Evolutionary conservation across 2,113 vertebrate species (phyloP), one percentile per base, ranked within the genome.

Genomic region (Scytalopus superciliaris): DNA sequence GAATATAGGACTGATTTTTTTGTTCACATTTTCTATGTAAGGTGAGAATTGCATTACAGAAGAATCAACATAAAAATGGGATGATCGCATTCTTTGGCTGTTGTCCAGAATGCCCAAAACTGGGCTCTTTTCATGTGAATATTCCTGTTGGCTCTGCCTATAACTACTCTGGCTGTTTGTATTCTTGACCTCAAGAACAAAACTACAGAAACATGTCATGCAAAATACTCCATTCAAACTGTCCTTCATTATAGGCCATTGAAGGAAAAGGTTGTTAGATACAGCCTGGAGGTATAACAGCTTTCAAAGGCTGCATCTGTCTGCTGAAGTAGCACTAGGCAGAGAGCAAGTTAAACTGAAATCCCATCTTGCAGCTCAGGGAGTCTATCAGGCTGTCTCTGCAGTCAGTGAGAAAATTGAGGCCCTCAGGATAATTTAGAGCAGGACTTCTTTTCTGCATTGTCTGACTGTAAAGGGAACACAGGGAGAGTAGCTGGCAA

Each of bases 121-220:
- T 37, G 30, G 10, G 7, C 21, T 85, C 7, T 52, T 79, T 94
- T 60, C 7, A 69, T 19, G 22, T 55, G 7, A 40, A 22, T 53
- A 40, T 68, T 59, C 62, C 24, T 52, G 3, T 56, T 15, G 10
- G 24, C 13, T 80, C 30, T 86, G n/a, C 25, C 21, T 75, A 14
- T 37, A 66, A 22, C 53, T 70, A 49, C 39, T 7, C 18, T 39
- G 47, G 6, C 33, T 79, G 27, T 49, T 44, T 68, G 4, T 74
- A 27, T 69, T 83, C 49, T 88, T 90, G 50, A 75, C 31, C 27
- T 88, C 35, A 76, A 64, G 57, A 80, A 23, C 8, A 76, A 50
- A 73, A 19, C 22, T 45, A 13, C 0, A 0, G 23, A 49, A 57
- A 28, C 22, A 19, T 0, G 1, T 69, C 0, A 4, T 15, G 50